Conservation (phyloP, 2,888 invertebrate species). For the Eurois occulta region DNA sequence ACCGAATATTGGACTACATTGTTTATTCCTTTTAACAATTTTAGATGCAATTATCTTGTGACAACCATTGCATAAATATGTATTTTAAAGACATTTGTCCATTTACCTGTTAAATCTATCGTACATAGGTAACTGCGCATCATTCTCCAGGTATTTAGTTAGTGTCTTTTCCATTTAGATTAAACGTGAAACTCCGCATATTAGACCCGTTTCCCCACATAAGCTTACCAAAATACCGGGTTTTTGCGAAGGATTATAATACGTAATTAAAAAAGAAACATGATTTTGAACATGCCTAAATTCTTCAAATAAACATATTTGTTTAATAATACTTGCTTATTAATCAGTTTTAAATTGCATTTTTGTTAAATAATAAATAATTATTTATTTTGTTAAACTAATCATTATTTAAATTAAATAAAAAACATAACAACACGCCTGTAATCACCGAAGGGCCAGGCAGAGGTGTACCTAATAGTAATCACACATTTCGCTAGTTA, state of each 20-base stretch:
- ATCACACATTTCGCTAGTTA: no score
- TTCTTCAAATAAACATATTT: neutral
- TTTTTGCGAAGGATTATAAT: slow-evolving; percentile 42
- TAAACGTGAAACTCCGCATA: slow-evolving; percentile 35
- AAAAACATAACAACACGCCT: neutral
- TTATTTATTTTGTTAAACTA: neutral
- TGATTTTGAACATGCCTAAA: slow-evolving; percentile 6
- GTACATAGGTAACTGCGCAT: neutral
- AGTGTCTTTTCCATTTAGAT: slow-evolving; percentile 39
- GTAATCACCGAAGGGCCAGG: no score
- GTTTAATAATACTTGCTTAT: neutral
- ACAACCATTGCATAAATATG: no score
- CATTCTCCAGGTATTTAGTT: neutral
- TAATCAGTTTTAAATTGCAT: neutral
- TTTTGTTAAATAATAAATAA: neutral
- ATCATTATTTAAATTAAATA: neutral
- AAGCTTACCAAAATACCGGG: slow-evolving; percentile 44
- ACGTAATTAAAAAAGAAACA: slow-evolving; percentile 32
- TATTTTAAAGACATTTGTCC: neutral
- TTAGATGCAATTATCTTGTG: neutral
- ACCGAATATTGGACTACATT: neutral
- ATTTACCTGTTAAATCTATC: neutral
- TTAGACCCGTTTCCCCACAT: slow-evolving; percentile 33
- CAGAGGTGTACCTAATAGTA: no score
- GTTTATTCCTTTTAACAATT: neutral